phyloP scores from a whole-genome alignment of 2,113 vertebrate species.

The Odocoileus virginianus region DNA sequence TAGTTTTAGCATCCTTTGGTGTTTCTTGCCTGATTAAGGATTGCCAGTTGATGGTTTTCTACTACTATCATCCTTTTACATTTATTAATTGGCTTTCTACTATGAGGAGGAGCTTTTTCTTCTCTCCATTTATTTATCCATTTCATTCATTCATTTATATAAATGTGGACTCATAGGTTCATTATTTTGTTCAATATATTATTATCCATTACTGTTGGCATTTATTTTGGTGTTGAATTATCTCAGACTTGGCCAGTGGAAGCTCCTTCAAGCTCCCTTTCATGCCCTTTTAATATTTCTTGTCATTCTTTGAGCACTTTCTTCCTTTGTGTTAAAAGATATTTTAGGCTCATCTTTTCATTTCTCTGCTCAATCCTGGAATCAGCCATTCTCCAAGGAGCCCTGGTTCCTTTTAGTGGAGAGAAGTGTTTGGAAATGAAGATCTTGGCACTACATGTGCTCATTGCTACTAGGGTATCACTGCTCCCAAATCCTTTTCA shows the following conservation, averaged over 20 bases:
- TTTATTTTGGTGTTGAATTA: background rate
- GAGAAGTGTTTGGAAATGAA: background rate
- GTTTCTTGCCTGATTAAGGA: background rate
- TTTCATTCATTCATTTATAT: background rate
- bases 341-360: background rate
- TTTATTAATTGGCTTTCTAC: background rate
- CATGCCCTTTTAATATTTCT: background rate
- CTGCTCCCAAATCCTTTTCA: background rate
- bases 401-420: background rate
- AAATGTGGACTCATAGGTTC: background rate
- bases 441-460: background rate
- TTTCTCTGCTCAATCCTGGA: background rate
- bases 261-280: background rate
- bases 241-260: background rate
- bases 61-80: background rate
- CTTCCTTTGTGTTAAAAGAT: background rate
- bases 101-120: background rate
- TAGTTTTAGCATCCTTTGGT: background rate
- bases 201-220: background rate
- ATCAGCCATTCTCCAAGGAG: background rate
- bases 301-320: background rate
- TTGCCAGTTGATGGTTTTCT: background rate
- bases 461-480: background rate
- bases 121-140: background rate
- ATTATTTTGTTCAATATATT: background rate